phyloP scores from a whole-genome alignment of 2,113 vertebrate genomes.

The Lepidothrix coronata region DNA sequence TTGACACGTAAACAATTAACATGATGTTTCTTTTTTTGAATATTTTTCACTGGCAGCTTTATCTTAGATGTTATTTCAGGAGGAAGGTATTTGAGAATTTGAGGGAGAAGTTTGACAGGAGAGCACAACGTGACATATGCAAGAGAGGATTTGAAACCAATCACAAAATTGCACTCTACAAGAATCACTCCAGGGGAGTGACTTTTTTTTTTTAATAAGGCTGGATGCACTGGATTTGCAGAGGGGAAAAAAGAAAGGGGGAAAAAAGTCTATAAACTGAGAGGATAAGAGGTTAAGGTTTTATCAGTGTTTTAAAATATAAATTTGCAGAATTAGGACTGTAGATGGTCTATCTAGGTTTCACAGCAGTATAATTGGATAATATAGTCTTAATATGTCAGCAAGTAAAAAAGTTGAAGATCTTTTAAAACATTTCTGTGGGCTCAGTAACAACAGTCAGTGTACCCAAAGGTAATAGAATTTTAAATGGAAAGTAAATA shows the following conservation, averaged over 20 bases:
- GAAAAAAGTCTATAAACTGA: background rate
- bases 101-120: background rate
- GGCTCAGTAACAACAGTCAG: background rate
- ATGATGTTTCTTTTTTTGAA: background rate
- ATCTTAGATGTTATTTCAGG: background rate
- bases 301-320: background rate
- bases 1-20: background rate
- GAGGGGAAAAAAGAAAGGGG: accelerated
- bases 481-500: slow-evolving; percentile 42
- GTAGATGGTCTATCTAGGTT: background rate
- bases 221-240: background rate
- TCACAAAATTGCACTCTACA: background rate
- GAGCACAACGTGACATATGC: accelerated
- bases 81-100: background rate
- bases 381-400: background rate
- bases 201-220: background rate
- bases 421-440: background rate
- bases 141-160: background rate
- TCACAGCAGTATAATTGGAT: background rate
- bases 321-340: background rate
- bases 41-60: background rate
- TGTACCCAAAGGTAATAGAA: background rate
- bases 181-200: background rate
- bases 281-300: background rate
- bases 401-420: background rate